Base-by-base conservation (phyloP, 2,113 vertebrate genomes). In the Solea senegalensis region DNA sequence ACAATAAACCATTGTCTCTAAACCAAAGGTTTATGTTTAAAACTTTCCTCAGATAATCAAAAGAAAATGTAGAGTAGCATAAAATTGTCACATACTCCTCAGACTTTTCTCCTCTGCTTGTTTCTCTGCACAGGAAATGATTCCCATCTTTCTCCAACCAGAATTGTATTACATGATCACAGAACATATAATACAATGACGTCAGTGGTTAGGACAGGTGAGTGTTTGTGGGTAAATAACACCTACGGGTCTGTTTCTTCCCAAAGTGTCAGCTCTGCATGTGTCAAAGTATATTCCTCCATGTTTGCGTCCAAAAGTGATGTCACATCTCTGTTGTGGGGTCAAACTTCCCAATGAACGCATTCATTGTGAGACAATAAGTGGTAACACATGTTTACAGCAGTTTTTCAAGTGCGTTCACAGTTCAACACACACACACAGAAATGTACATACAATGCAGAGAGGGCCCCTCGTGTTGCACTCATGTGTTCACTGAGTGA, bases 341-440 rank as follows among this genome's bases (percentile, higher is more conserved):
- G 41, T 72, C 13, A 28, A 5, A 39, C 66, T 5, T 34, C 59
- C 0, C 41, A 44, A 0, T 21, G 11, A 59, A 27, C 13, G 15
- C 46, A n/a, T 54, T 65, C 50, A 80, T 64, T 67, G 12, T 61
- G 11, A 65, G 13, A 75, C 68, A 83, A 67, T 65, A 48, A 74
- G 65, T 48, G 1, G 10, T 2, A 40, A 50, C 65, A 6, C 15
- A 5, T 72, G 49, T 74, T 64, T 59, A 55, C 48, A 3, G 57
- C 12, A 43, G n/a, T 4, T 7, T 53, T n/a, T 26, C 49, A 52
- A 11, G 40, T 49, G 12, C 45, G 49, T 48, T 79, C 45, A 63
- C 74, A 69, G 57, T 65, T 74, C 28, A 86, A 9, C 59, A 64
- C 65, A 74, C 34, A 44, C 53, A 27, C 0, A 34, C 44, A 8